Base-by-base conservation (phyloP, 30 jellyfish, hydroid and myxozoan species). In the Pelagia noctiluca region DNA sequence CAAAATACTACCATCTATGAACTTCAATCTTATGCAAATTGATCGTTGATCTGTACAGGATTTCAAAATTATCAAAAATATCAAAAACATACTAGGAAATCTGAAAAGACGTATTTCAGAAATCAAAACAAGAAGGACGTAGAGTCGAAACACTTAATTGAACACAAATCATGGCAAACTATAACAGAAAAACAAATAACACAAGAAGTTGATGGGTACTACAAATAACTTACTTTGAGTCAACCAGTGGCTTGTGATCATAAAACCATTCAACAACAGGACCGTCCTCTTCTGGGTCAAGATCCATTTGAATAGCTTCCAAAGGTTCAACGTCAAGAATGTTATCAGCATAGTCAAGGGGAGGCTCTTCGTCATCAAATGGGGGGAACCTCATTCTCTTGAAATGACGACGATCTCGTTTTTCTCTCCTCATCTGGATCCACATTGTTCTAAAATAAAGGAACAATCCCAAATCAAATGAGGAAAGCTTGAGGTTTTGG, bases 361-460 rank as follows among this genome's bases (percentile, higher is more conserved):
- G 99, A 21, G 99, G 99, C 70, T 95, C 99, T 76, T 95, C 99
- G 76, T 95, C 99, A 85, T 95, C 99, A 90, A 95, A 95, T 10
- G 99, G 99, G 48, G 99, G 99, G 84, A 95, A 95, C 16, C 99
- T 64, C 99, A 95, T 95, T 70, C 99, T 47, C 57, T 95, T 95
- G 78, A 95, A 95, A 86, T 95, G 99, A 63, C 96, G 95, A 11
- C 99, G 96, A 87, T 95, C 99, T 32, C 99, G 92, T 78, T 95
- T 95, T 64, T 95, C 99, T 18, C 99, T 72, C 53, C 99, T 95
- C 99, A 95, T 89, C 89, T 91, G 95, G 50, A 95, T 90, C 99
- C 99, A 95, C 99, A 95, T 95, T 21, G 99, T 95, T 22, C 99
- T 94, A 30, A 36, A 71, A 0, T 1, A 12, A 7, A 36, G 35